Evolutionary conservation across 2,888 invertebrate genomes (phyloP).

Genomic region (Lypha dubia): DNA sequence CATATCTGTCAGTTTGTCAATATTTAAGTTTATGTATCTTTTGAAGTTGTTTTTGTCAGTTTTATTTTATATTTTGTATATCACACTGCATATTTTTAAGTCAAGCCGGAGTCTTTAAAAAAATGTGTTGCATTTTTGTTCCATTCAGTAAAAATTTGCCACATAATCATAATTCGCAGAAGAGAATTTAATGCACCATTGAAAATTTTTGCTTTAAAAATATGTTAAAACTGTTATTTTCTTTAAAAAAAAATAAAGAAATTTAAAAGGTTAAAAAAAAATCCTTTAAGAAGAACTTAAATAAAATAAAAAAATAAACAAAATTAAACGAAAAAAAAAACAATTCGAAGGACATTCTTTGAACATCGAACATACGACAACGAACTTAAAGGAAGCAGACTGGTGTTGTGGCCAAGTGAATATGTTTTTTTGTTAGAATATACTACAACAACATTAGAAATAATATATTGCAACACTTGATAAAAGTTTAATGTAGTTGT

Average conservation of each 20-base stretch:
- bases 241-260: no score
- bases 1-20: slow-evolving; percentile 25
- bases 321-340: no score
- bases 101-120: no score
- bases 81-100: neutral
- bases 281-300: no score
- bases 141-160: no score
- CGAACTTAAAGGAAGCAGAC: slow-evolving; percentile 4
- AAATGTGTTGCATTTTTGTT: no score
- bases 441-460: slow-evolving; percentile 39
- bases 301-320: slow-evolving; percentile 24
- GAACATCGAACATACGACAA: slow-evolving; percentile 41
- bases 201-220: no score
- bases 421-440: neutral
- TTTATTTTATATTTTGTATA: neutral
- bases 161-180: no score
- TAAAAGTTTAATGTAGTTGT: slow-evolving; percentile 67
- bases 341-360: slow-evolving; percentile 76
- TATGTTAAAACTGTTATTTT: no score
- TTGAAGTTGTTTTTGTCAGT: neutral
- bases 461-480: slow-evolving; percentile 63
- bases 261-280: no score
- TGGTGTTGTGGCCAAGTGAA: slow-evolving; percentile 17
- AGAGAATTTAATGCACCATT: no score
- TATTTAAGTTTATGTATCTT: slow-evolving; percentile 5